phyloP scores from a whole-genome alignment of 1,140 invertebrate genomes.

The Dinoponera quadriceps region DNA sequence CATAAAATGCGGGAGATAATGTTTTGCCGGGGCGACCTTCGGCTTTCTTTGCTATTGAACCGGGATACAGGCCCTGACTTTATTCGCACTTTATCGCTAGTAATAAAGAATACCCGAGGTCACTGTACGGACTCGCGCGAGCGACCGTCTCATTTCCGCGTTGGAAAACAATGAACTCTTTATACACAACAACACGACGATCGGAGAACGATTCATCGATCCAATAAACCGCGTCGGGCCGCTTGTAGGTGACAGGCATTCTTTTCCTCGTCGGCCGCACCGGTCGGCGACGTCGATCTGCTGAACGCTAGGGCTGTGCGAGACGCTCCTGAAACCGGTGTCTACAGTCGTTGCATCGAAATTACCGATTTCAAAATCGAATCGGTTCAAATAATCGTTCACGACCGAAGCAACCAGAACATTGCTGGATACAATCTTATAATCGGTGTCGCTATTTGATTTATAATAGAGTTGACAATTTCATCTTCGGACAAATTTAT shows the following conservation, averaged over 20 bases:
- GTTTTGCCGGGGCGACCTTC: conserved; percentile 22
- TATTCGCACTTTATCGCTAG: conserved; percentile 15
- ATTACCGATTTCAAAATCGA: too few relatives aligned
- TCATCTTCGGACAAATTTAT: too few relatives aligned
- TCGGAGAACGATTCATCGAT: neutral
- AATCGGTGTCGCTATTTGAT: too few relatives aligned
- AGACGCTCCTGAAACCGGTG: too few relatives aligned
- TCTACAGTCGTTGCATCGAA: too few relatives aligned
- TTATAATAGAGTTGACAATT: too few relatives aligned
- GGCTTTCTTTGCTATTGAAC: conserved; percentile 30
- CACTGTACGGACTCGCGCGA: conserved; percentile 7
- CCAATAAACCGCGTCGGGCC: neutral
- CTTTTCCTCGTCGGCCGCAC: neutral
- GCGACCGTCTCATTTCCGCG: conserved; percentile 1
- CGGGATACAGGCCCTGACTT: conserved; percentile 11
- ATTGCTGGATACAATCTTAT: too few relatives aligned
- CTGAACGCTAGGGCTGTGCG: too few relatives aligned
- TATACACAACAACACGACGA: conserved; percentile 21
- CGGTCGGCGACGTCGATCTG: neutral
- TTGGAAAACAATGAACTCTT: conserved; percentile 15
- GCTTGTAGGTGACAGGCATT: neutral
- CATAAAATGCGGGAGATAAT: conserved; percentile 43
- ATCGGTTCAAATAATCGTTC: too few relatives aligned
- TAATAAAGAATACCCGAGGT: conserved; percentile 21
- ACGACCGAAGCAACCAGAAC: too few relatives aligned